These are phyloP conservation scores for Sesamia nonagrioides DNA, from an alignment of 1,140 invertebrate genomes.

Conservation along the genomic window DNA sequence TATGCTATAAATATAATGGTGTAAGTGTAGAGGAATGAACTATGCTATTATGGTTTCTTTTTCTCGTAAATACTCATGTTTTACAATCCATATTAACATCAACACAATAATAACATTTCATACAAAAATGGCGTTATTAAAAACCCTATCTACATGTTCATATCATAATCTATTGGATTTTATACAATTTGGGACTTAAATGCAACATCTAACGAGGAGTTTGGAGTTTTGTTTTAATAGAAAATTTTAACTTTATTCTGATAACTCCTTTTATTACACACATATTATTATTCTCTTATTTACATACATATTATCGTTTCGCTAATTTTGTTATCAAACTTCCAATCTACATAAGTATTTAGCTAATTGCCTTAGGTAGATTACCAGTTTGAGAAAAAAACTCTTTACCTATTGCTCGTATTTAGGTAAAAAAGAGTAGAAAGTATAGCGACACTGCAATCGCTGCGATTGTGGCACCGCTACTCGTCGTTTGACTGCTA, in stretches of 20 bases:
- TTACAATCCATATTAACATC: constrained; percentile 36
- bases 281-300: neutral
- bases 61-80: constrained; percentile 22
- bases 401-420: no score
- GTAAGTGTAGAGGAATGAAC: constrained; percentile 31
- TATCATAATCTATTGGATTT: constrained; percentile 57
- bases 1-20: constrained; percentile 64
- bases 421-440: neutral
- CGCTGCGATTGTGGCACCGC: neutral
- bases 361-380: neutral
- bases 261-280: constrained; percentile 30
- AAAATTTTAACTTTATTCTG: constrained; percentile 1
- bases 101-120: constrained; percentile 65
- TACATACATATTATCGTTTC: neutral
- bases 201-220: constrained; percentile 54
- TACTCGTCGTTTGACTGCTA: neutral
- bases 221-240: constrained; percentile 18
- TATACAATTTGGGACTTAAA: constrained; percentile 58
- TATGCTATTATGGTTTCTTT: constrained; percentile 30
- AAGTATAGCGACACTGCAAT: neutral
- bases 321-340: neutral
- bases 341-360: neutral
- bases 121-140: constrained; percentile 68
- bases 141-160: constrained; percentile 65
- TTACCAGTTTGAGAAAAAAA: neutral